phyloP scores from a whole-genome alignment of 2,888 invertebrate genomes.

The Synergus itoensis region DNA sequence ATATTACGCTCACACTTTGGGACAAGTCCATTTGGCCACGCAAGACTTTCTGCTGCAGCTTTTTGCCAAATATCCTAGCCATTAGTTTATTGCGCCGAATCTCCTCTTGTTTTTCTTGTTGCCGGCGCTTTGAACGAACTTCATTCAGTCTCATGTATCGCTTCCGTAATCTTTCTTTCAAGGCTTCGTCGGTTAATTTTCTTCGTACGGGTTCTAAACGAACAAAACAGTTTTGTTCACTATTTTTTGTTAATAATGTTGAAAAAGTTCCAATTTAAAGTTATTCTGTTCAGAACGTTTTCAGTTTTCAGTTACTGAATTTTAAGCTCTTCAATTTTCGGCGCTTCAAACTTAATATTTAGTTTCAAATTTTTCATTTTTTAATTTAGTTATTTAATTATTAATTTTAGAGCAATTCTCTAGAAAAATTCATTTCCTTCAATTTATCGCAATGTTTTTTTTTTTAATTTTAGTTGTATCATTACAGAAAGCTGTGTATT shows the following conservation, averaged over 20 bases:
- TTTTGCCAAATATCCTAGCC: constrained; percentile 88
- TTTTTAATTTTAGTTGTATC: background rate
- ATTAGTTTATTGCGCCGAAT: constrained; percentile 85
- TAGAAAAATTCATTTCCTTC: background rate
- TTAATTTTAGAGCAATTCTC: background rate
- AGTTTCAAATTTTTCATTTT: too few species aligned
- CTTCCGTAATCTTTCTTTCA: constrained; percentile 81
- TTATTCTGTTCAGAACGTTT: too few species aligned
- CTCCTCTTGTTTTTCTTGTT: constrained; percentile 81
- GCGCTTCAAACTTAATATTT: too few species aligned
- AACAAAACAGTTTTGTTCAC: constrained; percentile 26
- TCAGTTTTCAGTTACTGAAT: too few species aligned
- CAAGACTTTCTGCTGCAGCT: constrained; percentile 84
- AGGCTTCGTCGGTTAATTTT: constrained; percentile 80
- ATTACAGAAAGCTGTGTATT: background rate
- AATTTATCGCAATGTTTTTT: background rate
- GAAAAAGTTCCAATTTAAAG: background rate
- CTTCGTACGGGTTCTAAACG: constrained; percentile 68
- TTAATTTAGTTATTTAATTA: too few species aligned
- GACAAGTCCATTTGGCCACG: constrained; percentile 84
- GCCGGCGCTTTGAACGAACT: constrained; percentile 81
- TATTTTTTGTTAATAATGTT: background rate
- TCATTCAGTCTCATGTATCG: constrained; percentile 87
- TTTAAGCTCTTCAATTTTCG: background rate
- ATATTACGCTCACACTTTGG: constrained; percentile 82